Conservation (phyloP, 2,797 vertebrate species). For the Helarctos malayanus region DNA sequence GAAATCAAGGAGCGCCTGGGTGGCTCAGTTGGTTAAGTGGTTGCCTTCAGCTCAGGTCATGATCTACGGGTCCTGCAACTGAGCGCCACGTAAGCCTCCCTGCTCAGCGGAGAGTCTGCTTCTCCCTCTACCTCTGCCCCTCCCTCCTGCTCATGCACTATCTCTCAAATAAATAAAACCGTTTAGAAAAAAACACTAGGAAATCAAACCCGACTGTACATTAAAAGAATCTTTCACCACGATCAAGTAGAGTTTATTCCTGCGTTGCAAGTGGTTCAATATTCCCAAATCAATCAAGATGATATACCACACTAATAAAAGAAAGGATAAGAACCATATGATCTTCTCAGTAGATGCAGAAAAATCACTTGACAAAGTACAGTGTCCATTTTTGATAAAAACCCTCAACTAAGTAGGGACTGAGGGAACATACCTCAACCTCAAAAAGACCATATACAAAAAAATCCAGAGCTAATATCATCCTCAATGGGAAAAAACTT, state of each 20-base stretch:
- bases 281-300: not conserved
- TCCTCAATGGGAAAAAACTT: not conserved
- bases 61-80: not conserved
- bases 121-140: not conserved
- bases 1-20: not conserved
- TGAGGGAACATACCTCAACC: not conserved
- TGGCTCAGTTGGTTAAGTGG: not conserved
- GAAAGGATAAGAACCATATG: not conserved
- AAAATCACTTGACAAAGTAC: not conserved
- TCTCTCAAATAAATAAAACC: not conserved
- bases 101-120: not conserved
- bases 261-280: not conserved
- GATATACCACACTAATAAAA: not conserved
- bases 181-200: not conserved
- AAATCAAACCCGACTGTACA: not conserved
- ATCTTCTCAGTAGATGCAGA: not conserved
- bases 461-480: not conserved
- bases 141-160: not conserved
- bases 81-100: not conserved
- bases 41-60: not conserved
- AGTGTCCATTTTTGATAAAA: not conserved
- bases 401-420: not conserved
- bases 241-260: not conserved
- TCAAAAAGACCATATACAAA: not conserved
- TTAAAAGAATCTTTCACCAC: not conserved